Base-by-base conservation (phyloP, 2,888 invertebrate genomes). In the Drosophila ustulata region DNA sequence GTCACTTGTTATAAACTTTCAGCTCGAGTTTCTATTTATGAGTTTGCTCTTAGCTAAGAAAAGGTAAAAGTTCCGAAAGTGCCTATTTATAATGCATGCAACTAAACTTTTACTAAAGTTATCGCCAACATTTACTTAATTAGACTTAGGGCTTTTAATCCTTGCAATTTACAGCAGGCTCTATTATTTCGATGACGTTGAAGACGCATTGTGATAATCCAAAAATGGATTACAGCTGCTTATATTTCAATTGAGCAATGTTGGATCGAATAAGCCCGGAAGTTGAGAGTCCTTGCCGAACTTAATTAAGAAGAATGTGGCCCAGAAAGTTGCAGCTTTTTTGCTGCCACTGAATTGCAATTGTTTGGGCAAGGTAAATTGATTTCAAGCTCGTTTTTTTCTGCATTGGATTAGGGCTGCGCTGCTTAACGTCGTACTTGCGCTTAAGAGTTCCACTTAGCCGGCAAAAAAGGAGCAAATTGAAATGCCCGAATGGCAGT, bases 281-380 rank as follows among this genome's bases (percentile, higher is more conserved):
- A 56, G 57, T 47, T 47, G 25, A 58, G 62, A 46, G 59, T 43
- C 25, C 59, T 77, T 61, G 64, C 51, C 25, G 46, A 68, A 78
- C 52, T 82, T 75, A 80, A 73, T 82, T 85, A 80, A 75, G 75
- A 53, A 59, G 55, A 64, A 58, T 67, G 53, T 64, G 63, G 61
- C 61, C 63, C 45, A 46, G 56, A 67, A 79, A 84, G 76, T 84
- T 81, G 70, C 46, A 51, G 65, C 77, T 65, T 65, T 45, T 64
- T 46, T 64, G 46, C 52, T 69, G 62, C 72, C 65, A 57, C 71
- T 63, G 64, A 61, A 63, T 75, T 53, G 69, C 87, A 71, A 76
- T 87, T 81, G 79, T 69, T 66, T 69, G 72, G 68, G 51, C 41
- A 75, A 78, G 83, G 82, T 77, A 73, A 75, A 79, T 78, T 73